These are phyloP conservation scores for Oxystoma pomonae DNA, from an alignment of 2,888 invertebrate species.

Conservation along the genomic window DNA sequence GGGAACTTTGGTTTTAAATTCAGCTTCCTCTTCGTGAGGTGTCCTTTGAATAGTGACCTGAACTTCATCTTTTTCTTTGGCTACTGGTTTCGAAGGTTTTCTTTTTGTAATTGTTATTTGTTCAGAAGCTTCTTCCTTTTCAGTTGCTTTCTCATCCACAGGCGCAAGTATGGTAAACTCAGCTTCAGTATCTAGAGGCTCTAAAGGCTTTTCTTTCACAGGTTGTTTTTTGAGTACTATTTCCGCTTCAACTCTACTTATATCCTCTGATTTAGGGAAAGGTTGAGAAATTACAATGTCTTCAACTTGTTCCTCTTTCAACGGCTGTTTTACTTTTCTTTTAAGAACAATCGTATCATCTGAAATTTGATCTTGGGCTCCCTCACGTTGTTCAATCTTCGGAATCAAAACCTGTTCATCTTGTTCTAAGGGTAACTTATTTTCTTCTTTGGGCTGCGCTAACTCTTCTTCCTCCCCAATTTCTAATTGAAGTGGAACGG, in stretches of 20 bases:
- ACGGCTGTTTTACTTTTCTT: no score
- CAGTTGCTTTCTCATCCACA: slow-evolving; percentile 47
- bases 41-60: slow-evolving; percentile 40
- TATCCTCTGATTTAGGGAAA: slow-evolving; percentile 5
- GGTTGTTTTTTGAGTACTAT: slow-evolving; percentile 28
- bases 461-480: neutral
- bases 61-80: slow-evolving; percentile 38
- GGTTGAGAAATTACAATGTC: neutral
- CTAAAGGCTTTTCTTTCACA: no score
- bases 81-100: slow-evolving; percentile 38
- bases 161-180: slow-evolving; percentile 42
- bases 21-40: slow-evolving; percentile 34
- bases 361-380: no score
- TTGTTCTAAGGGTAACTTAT: no score
- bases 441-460: neutral
- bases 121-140: slow-evolving; percentile 38
- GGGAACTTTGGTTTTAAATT: slow-evolving; percentile 24
- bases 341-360: no score
- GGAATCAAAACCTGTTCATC: no score
- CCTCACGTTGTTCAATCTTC: no score
- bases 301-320: neutral
- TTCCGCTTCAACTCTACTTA: slow-evolving; percentile 31
- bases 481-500: no score
- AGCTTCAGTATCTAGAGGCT: slow-evolving; percentile 45
- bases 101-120: slow-evolving; percentile 27